These are phyloP conservation scores for Nephrotoma guestfalica DNA, from an alignment of 2,888 invertebrate species.

Conservation along the genomic window DNA sequence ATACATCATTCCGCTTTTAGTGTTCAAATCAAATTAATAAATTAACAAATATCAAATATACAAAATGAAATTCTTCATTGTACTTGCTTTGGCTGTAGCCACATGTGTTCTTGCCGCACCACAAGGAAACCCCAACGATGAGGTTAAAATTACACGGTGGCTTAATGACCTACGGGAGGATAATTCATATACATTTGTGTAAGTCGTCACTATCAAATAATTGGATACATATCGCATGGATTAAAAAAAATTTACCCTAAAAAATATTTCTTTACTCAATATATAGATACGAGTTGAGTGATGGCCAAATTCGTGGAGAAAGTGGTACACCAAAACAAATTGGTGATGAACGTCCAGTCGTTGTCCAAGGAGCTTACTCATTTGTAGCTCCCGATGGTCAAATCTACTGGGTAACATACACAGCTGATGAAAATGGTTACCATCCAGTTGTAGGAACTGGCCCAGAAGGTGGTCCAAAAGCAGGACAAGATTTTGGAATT, in stretches of 20 bases:
- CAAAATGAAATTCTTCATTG: constrained; percentile 1
- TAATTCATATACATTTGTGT: constrained; percentile 9
- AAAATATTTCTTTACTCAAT: neutral
- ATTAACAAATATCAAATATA: neutral
- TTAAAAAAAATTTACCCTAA: neutral
- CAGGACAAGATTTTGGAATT: constrained; percentile 11
- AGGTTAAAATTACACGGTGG: constrained; percentile 5
- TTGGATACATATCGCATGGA: neutral
- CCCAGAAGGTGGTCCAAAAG: constrained; percentile 11
- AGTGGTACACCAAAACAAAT: constrained; percentile 10
- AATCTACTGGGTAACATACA: constrained; percentile 19
- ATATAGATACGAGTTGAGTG: constrained; percentile 12
- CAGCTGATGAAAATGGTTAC: constrained; percentile 20
- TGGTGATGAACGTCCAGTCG: constrained; percentile 15
- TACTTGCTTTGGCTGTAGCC: neutral
- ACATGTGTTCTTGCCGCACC: constrained; percentile 2
- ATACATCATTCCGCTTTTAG: neutral
- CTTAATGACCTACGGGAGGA: constrained; percentile 3
- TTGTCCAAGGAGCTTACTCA: constrained; percentile 19
- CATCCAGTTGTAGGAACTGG: constrained; percentile 12
- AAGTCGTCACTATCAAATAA: neutral
- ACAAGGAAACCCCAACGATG: constrained; percentile 1
- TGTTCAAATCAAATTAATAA: neutral
- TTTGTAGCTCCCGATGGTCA: constrained; percentile 18
- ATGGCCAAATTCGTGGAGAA: constrained; percentile 12